phyloP scores from a whole-genome alignment of 2,113 vertebrate species.

The Sakesphorus luctuosus region DNA sequence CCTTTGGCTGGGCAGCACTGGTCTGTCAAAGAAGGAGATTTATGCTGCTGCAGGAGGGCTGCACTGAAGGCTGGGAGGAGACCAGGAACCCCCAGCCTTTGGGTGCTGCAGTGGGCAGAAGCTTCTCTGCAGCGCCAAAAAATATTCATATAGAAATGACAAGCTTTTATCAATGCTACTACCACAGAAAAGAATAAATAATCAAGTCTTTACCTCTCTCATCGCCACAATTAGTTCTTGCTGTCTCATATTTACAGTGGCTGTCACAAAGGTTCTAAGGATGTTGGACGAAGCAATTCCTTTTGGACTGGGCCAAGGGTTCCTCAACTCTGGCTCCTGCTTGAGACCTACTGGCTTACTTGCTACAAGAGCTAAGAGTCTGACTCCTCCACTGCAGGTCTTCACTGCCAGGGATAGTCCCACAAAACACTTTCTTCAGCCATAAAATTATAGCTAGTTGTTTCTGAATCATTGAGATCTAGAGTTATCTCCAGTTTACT shows the following conservation, averaged over 20 bases:
- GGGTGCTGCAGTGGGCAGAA: background rate
- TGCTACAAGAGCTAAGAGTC: background rate
- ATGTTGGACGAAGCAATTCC: background rate
- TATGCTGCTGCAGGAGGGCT: background rate
- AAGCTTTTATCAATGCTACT: background rate
- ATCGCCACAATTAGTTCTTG: background rate
- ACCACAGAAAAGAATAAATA: background rate
- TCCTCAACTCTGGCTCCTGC: background rate
- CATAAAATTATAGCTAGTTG: accelerated
- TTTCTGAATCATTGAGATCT: background rate
- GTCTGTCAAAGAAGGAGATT: background rate
- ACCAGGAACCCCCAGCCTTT: background rate
- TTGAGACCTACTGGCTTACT: background rate
- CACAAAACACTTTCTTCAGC: background rate
- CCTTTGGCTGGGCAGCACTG: background rate
- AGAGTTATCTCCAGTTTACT: background rate
- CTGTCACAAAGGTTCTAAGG: background rate
- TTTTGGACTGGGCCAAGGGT: background rate
- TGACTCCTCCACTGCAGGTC: background rate
- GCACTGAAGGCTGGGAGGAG: background rate
- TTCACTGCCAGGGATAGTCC: background rate
- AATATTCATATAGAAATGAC: accelerated
- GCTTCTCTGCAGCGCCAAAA: background rate
- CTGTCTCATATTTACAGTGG: background rate
- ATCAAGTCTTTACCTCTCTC: background rate